Evolutionary conservation across 2,888 invertebrate species (phyloP), one percentile per base, ranked within the genome.

Genomic region (Lasioglossum pauxillum): DNA sequence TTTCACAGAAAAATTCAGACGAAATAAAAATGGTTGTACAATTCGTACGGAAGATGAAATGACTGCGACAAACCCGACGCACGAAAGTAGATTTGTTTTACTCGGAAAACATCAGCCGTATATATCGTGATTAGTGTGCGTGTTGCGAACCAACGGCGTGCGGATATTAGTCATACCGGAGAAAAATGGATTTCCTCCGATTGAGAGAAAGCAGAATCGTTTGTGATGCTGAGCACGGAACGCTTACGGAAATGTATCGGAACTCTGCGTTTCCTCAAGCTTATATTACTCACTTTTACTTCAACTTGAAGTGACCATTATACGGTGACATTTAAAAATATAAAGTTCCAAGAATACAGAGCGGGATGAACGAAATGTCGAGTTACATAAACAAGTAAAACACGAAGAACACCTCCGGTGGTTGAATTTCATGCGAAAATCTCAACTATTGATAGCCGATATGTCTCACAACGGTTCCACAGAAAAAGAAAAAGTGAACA

Each of bases 171-270:
- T 82, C 83, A 80, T 31, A 27, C 23, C 23, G 27, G 72, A 76
- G 82, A 46, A 75, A 82, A 82, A 67, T 53, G 49, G 35, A 75
- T 60, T 76, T 71, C 10, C 19, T 16, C 49, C 35, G 69, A n/a
- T 73, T 78, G 88, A 85, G 80, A 83, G 80, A 88, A 88, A 88
- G 80, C 88, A 88, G 82, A 78, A 73, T 75, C 78, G 67, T 82
- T 73, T 41, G 78, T 69, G 49, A 76, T 35, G 8, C n/a, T 16
- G 16, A 67, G 12, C 73, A 46, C 31, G 57, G 12, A 60, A 76
- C 41, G 64, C 5, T 46, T 46, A 46, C 46, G 46, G 46, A 46
- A 46, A 46, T 46, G 46, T 46, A 46, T 46, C 46, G 16, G 46
- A 46, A 53, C 49, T 53, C 53, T n/a, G 53, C 10, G 53, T 53